phyloP scores from a whole-genome alignment of 2,797 vertebrate genomes.

The Gymnothorax reevesii region DNA sequence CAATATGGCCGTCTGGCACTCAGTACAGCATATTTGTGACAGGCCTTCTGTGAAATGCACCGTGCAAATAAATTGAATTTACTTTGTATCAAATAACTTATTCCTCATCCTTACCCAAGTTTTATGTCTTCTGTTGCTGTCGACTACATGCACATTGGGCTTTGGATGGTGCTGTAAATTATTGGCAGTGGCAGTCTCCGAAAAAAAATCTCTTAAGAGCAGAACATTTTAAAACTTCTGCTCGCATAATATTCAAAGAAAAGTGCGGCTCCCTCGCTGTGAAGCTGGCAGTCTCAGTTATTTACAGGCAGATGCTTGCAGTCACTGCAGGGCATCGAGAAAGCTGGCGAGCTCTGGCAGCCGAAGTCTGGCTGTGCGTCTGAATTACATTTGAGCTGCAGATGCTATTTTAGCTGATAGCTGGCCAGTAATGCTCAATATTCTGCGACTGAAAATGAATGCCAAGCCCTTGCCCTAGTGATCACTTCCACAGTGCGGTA shows the following conservation, averaged over 20 bases:
- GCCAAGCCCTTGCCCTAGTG: not conserved
- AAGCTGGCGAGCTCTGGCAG: not conserved
- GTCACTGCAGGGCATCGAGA: not conserved
- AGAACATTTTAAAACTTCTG: not conserved
- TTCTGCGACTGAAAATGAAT: not conserved
- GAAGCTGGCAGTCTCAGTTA: not conserved
- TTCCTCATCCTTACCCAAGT: not conserved
- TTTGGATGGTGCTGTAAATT: not conserved
- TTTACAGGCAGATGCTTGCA: not conserved
- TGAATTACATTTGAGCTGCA: not conserved
- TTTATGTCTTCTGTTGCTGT: not conserved
- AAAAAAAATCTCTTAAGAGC: not conserved
- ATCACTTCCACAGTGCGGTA: not conserved
- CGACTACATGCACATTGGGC: not conserved
- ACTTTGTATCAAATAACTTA: not conserved
- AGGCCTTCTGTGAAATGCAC: no score
- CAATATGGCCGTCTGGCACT: no score
- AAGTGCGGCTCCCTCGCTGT: not conserved
- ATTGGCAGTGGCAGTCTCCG: not conserved
- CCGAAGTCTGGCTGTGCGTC: not conserved
- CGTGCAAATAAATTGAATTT: no score
- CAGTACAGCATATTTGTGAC: no score
- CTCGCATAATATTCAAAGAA: not conserved
- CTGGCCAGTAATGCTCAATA: not conserved
- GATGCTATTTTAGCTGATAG: not conserved